These are phyloP conservation scores for Sinotaia quadrata DNA, from an alignment of 2,888 invertebrate genomes.

Conservation along the genomic window DNA sequence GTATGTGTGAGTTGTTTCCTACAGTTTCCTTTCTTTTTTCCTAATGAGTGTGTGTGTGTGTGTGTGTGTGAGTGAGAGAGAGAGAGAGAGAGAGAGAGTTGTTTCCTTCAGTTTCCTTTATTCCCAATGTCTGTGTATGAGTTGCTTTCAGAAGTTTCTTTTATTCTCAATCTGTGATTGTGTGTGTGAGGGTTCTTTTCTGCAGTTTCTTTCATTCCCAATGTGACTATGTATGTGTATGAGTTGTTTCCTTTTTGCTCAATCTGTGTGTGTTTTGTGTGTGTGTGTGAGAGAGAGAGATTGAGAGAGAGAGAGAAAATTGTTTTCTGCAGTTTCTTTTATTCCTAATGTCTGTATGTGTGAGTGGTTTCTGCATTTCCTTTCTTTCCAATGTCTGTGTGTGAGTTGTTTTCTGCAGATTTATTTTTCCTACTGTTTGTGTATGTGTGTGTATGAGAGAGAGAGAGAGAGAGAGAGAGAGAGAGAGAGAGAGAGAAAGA, in stretches of 20 bases:
- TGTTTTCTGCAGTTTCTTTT: too few species aligned
- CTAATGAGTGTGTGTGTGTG: neutral
- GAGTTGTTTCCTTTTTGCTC: neutral
- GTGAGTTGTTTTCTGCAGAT: too few species aligned
- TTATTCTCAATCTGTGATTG: neutral
- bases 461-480: neutral
- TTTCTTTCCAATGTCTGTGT: too few species aligned
- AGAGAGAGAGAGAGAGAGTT: slow-evolving; percentile 1
- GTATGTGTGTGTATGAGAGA: neutral
- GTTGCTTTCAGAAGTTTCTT: too few species aligned
- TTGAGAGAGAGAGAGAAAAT: neutral
- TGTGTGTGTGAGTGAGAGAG: neutral
- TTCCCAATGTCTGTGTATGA: too few species aligned
- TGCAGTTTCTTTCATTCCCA: too few species aligned
- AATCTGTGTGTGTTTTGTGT: neutral
- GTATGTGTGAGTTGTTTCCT: too few species aligned
- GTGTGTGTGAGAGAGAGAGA: neutral
- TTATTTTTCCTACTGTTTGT: neutral
- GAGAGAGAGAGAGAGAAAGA: neutral
- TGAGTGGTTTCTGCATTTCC: too few species aligned
- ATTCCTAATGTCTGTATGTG: too few species aligned
- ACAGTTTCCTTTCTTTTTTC: too few species aligned
- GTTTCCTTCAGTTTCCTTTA: too few species aligned
- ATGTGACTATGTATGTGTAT: neutral
- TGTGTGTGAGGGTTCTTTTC: neutral